Conservation (phyloP, 2,888 invertebrate genomes). For the Hirtodrosophila confusa region DNA sequence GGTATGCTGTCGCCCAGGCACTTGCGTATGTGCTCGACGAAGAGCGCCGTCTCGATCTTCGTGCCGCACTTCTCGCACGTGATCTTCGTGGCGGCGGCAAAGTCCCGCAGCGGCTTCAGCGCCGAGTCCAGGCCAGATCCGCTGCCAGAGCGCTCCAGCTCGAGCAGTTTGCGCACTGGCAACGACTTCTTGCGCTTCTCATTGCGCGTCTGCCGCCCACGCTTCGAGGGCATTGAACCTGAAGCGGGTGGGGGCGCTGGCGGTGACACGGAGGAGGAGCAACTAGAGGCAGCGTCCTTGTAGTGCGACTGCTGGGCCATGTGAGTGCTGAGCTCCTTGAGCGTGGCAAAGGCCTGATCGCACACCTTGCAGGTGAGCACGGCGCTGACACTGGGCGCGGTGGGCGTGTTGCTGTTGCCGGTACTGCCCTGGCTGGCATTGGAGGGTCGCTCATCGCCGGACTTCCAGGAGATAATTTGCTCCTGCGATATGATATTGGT, state of each 20-base stretch:
- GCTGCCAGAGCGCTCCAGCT: conserved; percentile 92
- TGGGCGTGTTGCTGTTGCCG: conserved; percentile 25
- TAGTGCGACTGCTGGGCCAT: conserved; percentile 99
- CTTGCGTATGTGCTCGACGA: conserved; percentile 96
- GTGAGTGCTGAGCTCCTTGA: conserved; percentile 98
- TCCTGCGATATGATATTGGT: conserved; percentile 99
- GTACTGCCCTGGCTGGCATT: conserved; percentile 62
- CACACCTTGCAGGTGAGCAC: conserved; percentile 98
- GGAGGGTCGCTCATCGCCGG: conserved; percentile 89
- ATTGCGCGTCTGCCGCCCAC: conserved; percentile 90
- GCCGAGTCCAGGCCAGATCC: conserved; percentile 86
- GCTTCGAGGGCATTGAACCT: conserved; percentile 66
- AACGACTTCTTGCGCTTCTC: conserved; percentile 97
- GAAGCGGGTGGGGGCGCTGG: conserved; percentile 19
- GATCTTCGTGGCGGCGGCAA: conserved; percentile 89
- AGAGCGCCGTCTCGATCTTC: conserved; percentile 95
- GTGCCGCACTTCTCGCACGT: conserved; percentile 98
- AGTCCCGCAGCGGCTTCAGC: conserved; percentile 84
- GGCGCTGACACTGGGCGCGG: conserved; percentile 91
- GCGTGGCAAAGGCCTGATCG: conserved; percentile 96
- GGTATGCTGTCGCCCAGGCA: conserved; percentile 91
- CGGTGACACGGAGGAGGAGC: conserved; percentile 41
- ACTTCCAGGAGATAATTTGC: conserved; percentile 98
- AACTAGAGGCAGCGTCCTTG: conserved; percentile 90
- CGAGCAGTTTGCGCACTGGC: conserved; percentile 94